A percentile compares a stretch with the other conserved stretches of the same genome.
Conservation (phyloP, 2,888 invertebrate species). For the Caenorhabditis becei region DNA sequence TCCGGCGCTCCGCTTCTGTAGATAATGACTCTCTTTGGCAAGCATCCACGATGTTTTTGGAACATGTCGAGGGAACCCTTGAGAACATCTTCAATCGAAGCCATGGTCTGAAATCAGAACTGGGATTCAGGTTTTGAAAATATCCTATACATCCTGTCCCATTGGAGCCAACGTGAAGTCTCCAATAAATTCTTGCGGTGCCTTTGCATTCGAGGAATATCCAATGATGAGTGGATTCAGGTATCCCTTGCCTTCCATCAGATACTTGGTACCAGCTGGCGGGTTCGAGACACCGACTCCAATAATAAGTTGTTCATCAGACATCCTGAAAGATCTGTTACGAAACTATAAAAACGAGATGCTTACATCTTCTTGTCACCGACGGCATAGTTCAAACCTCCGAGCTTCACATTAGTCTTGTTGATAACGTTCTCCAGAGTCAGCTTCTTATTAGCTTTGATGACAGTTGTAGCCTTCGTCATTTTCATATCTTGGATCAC, state of each 20-base stretch:
- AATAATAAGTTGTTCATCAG: constrained; percentile 17
- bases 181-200: constrained; percentile 66
- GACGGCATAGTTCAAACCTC: constrained; percentile 71
- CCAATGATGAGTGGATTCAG: constrained; percentile 34
- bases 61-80: constrained; percentile 10
- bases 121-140: not conserved
- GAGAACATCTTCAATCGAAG: constrained; percentile 44
- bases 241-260: constrained; percentile 8
- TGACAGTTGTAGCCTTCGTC: constrained; percentile 11
- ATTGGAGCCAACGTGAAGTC: constrained; percentile 59
- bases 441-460: constrained; percentile 34
- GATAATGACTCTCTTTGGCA: constrained; percentile 68
- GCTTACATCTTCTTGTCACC: not conserved
- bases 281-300: constrained; percentile 31
- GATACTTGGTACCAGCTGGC: constrained; percentile 18
- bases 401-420: constrained; percentile 72
- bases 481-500: constrained; percentile 26
- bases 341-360: not conserved
- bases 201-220: constrained; percentile 68
- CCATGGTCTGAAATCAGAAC: constrained; percentile 17
- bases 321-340: not conserved
- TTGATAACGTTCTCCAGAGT: constrained; percentile 73
- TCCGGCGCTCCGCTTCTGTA: constrained; percentile 74
- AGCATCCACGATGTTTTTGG: constrained; percentile 1
- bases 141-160: constrained; percentile 22